Percentiles rank a stretch among this genome's conserved stretches.
Evolutionary conservation across 2,797 vertebrate genomes (phyloP).

Genomic region (Crypturellus tataupa): DNA sequence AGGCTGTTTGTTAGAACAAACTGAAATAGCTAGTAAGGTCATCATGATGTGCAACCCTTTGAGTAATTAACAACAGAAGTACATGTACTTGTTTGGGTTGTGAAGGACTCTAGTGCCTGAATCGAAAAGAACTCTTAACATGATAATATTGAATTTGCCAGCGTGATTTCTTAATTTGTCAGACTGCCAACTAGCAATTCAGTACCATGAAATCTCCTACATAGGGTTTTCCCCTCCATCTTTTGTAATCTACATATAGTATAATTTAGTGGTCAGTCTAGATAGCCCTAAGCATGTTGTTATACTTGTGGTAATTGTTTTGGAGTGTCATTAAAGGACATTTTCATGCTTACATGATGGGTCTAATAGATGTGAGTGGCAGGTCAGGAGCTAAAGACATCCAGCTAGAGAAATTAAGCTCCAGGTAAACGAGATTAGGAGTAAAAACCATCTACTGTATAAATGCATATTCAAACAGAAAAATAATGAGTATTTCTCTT

Average conservation of each 20-base stretch:
- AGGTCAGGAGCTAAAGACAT: background rate
- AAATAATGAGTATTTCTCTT: background rate
- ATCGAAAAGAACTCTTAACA: conserved; percentile 21
- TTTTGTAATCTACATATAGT: background rate
- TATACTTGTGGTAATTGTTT: background rate
- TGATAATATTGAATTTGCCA: conserved; percentile 6
- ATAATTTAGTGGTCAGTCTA: background rate
- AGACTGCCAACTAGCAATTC: background rate
- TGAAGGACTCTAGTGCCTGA: background rate
- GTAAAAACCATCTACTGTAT: background rate
- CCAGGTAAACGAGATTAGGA: background rate
- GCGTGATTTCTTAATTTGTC: background rate
- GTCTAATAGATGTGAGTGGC: background rate
- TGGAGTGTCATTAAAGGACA: background rate
- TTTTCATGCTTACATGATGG: background rate
- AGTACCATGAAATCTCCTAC: background rate
- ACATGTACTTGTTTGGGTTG: background rate
- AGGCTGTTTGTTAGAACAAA: conserved; percentile 5
- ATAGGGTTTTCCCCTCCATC: background rate
- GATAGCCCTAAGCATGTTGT: background rate
- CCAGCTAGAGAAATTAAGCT: background rate
- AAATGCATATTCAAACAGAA: background rate
- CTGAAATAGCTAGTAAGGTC: background rate
- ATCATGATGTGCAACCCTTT: background rate
- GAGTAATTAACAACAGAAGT: conserved; percentile 16